These are phyloP conservation scores for Gallinago paraguaiae DNA, from an alignment of 2,113 vertebrate species.

Conservation along the genomic window DNA sequence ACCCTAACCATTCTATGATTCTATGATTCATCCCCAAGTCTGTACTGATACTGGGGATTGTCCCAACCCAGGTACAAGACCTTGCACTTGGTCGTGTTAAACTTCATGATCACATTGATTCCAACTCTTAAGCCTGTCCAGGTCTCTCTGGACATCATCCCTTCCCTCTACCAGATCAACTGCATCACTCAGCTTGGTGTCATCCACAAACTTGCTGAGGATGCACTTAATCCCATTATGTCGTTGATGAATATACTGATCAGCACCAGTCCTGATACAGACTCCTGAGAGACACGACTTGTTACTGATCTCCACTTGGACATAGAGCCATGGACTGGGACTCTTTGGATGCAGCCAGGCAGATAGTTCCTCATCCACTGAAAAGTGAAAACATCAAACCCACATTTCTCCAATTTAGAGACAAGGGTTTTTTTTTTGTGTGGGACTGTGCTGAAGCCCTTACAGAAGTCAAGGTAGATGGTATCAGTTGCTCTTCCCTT, in stretches of 20 bases:
- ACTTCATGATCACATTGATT: too few species aligned
- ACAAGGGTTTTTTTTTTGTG: neutral
- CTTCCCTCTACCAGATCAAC: neutral
- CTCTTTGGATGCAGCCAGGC: too few species aligned
- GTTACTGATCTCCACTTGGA: neutral
- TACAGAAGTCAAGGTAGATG: neutral
- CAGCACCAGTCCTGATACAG: neutral
- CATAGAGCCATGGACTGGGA: neutral
- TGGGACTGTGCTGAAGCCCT: neutral
- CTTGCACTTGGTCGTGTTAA: neutral
- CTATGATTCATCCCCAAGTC: too few species aligned
- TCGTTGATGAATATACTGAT: neutral
- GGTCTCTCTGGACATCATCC: neutral
- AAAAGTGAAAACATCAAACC: neutral
- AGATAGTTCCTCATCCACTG: neutral
- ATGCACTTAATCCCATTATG: neutral
- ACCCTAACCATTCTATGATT: too few species aligned
- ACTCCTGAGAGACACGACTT: neutral
- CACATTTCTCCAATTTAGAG: too few species aligned
- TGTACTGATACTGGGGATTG: neutral
- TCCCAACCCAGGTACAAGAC: too few species aligned
- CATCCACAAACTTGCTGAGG: neutral
- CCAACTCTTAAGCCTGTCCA: neutral
- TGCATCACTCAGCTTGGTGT: neutral
- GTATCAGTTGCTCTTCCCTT: neutral